phyloP scores from a whole-genome alignment of 2,113 vertebrate genomes.

The Gorilla gorilla region DNA sequence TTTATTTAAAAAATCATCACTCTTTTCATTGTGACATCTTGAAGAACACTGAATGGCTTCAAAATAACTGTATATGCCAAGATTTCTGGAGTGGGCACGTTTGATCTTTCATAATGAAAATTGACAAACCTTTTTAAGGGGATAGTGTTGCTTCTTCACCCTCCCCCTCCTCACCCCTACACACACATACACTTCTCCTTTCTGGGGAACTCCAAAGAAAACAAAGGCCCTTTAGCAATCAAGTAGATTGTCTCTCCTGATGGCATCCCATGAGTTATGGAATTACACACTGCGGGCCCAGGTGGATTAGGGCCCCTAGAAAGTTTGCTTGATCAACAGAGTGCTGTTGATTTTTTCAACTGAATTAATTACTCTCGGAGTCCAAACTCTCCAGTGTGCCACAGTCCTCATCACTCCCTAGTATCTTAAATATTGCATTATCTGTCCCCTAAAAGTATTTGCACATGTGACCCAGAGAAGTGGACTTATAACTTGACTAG shows the following conservation, averaged over 20 bases:
- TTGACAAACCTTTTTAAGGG: background rate
- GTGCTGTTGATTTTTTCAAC: background rate
- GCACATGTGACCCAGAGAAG: background rate
- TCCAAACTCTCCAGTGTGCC: background rate
- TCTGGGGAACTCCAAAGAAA: background rate
- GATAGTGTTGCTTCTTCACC: background rate
- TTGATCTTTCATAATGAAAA: background rate
- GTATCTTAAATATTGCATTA: background rate
- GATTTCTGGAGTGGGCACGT: background rate
- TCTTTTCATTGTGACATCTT: constrained; percentile 11
- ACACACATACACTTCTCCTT: background rate
- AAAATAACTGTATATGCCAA: background rate
- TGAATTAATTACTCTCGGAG: background rate
- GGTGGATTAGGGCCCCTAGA: background rate
- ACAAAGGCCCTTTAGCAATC: background rate
- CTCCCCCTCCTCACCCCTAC: background rate
- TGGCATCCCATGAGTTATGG: background rate
- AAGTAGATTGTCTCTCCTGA: background rate
- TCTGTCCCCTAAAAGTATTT: background rate
- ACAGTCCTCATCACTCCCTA: background rate
- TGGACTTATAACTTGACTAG: background rate
- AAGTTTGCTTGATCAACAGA: background rate
- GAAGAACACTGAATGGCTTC: background rate
- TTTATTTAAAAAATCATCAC: background rate
- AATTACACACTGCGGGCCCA: background rate